These are phyloP conservation scores for Campoletis raptor DNA, from an alignment of 2,888 invertebrate genomes.

Conservation along the genomic window DNA sequence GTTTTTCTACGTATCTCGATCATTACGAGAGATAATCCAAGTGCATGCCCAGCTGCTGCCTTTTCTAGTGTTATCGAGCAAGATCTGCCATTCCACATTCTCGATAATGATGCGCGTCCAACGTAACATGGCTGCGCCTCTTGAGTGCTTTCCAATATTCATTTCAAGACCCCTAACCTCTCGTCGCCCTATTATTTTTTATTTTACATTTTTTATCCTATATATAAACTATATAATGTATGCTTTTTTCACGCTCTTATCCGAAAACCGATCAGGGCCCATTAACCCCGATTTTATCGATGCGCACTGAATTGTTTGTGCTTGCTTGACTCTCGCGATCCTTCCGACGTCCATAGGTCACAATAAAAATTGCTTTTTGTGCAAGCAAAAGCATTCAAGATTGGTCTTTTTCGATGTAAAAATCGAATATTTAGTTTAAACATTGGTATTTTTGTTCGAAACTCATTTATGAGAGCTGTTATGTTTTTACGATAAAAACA, in stretches of 20 bases:
- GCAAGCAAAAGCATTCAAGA: not conserved
- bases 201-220: slow-evolving; percentile 27
- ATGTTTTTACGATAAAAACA: not conserved
- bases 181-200: slow-evolving; percentile 51
- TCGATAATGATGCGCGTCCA: slow-evolving; percentile 70
- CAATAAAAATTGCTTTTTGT: slow-evolving; percentile 6
- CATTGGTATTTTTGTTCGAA: not conserved
- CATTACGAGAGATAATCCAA: slow-evolving; percentile 69
- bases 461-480: not conserved
- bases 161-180: slow-evolving; percentile 64
- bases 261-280: slow-evolving; percentile 57
- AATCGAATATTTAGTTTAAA: not conserved
- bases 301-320: slow-evolving; percentile 41
- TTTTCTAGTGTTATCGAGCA: slow-evolving; percentile 68
- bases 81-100: slow-evolving; percentile 71
- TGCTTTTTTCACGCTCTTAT: slow-evolving; percentile 47
- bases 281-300: slow-evolving; percentile 64
- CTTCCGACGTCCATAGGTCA: slow-evolving; percentile 3
- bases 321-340: slow-evolving; percentile 3
- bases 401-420: not conserved
- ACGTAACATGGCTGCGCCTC: slow-evolving; percentile 53
- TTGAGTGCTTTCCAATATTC: slow-evolving; percentile 73
- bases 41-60: slow-evolving; percentile 70
- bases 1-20: slow-evolving; percentile 69
- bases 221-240: slow-evolving; percentile 46